Conservation (phyloP, 1,140 invertebrate species). For the Campoletis sonorensis region DNA sequence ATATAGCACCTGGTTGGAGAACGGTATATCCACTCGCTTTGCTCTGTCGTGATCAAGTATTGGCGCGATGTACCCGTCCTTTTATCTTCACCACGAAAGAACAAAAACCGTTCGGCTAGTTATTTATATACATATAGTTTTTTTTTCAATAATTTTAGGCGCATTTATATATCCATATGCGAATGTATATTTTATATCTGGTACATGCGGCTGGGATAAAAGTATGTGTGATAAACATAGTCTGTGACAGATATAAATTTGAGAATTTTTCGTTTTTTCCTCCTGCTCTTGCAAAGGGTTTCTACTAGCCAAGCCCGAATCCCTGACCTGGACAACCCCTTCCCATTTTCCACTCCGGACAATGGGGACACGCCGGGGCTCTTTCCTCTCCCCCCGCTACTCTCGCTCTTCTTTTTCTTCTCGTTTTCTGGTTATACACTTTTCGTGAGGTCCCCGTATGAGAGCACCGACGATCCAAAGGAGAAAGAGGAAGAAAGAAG, state of each 20-base stretch:
- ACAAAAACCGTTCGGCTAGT: not conserved
- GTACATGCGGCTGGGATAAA: not conserved
- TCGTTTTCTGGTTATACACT: conserved; percentile 19
- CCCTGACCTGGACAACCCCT: conserved; percentile 16
- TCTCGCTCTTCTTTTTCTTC: conserved; percentile 8
- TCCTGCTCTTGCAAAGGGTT: conserved; percentile 1
- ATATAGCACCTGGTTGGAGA: not conserved
- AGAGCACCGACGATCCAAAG: not conserved
- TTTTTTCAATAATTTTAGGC: not conserved
- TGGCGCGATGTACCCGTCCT: conserved; percentile 9
- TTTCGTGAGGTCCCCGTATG: not conserved
- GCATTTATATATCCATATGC: not conserved
- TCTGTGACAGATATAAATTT: conserved; percentile 11
- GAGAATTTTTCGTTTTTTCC: conserved; percentile 11
- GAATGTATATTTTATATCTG: not conserved
- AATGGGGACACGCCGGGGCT: conserved; percentile 28
- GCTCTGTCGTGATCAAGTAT: conserved; percentile 42
- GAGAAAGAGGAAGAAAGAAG: not conserved
- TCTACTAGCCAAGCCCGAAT: not conserved
- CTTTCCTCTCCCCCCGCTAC: not conserved
- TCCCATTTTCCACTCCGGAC: conserved; percentile 8
- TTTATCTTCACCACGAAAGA: not conserved
- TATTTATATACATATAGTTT: not conserved
- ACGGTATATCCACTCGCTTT: conserved; percentile 33
- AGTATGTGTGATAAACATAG: conserved; percentile 1